Evolutionary conservation across 2,113 vertebrate genomes (phyloP), one percentile per base, ranked within the genome.

Genomic region (Eleginops maclovinus): DNA sequence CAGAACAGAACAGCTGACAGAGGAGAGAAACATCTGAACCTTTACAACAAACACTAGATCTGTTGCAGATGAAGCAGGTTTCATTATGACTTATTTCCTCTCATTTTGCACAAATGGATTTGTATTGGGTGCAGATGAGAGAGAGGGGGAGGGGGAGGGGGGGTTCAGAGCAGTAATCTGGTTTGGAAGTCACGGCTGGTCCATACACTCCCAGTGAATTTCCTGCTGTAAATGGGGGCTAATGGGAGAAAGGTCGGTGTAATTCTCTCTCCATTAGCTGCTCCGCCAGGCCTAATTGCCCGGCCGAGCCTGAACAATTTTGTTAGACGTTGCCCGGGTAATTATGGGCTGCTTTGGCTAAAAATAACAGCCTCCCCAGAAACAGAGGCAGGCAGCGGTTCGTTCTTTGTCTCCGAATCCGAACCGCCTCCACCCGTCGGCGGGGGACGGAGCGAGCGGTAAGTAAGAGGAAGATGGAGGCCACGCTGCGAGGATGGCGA

Each of bases 291-390:
- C 91, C 93, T 94, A 94, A 95, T 95, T 94, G 92, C 87, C 89
- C 86, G 90, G 89, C 90, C 85, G 80, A 94, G 94, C 93, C 92
- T 93, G 91, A 93, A 93, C 93, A 92, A 93, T 94, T 93, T 93
- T 69, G 92, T 94, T 93, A 91, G 91, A 89, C 87, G 82, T 92
- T 92, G 89, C 91, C 88, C 9, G 84, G 88, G 86, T 93, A 91
- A 94, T 94, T 93, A 91, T 88, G 90, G 89, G 31, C 89, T 80
- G 87, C 87, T 91, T 89, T 87, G 86, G 91, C 91, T 93, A 93
- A 94, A 95, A 93, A 94, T 94, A 94, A 88, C 91, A 85, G 81
- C 64, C 59, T 51, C 63, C 60, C 85, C 21, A 72, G 77, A 86
- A 74, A 84, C 68, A 68, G 59, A 81, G 68, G 60, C 69, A 83